Base-by-base conservation (phyloP, 2,888 invertebrate genomes). In the Nysson spinosus region DNA sequence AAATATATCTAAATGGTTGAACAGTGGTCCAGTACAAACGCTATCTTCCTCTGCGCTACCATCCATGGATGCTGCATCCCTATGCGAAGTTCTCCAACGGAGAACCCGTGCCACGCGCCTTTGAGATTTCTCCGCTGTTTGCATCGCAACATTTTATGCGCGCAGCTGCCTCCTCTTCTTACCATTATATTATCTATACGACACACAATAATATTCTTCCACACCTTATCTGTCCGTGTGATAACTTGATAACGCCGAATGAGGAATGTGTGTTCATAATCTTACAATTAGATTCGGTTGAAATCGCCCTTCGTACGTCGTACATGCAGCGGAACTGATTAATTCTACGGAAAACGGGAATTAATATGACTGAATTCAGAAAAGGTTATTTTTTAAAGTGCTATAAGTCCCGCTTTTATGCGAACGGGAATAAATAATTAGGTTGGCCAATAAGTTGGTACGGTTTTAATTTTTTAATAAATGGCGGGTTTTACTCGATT, bases 1-100 rank as follows among this genome's bases (percentile, higher is more conserved):
- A 69, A 65, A 69, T 69, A 58, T 62, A 65, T 68, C 54, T 67
- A 67, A 70, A 60, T 63, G 60, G 60, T n/a, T 28, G 37, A 50
- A 70, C 72, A 71, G 67, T 67, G 63, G 56, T 26, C 22, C 40
- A 58, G 43, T 32, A 17, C 35, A 32, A 35, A 42, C 52, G 47
- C 34, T 42, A 46, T 60, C 52, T 69, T 60, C 24, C 44, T 49
- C 28, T 20, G 26, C 24, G 34, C 52, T 46, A 50, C 54, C 47
- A 43, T 72, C 14, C 49, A 34, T 2, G 37, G 32, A 12, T 22
- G 12, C 17, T 4, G 32, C 46, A 14, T 67, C 42, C 46, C 55
- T 54, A 55, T 43, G 42, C 46, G 49, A 35, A 16, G 40, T 42
- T 51, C 35, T 20, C 20, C 26, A 19, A 32, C 16, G n/a, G 11